Percentiles rank a stretch among this genome's conserved stretches.
Evolutionary conservation across 2,888 invertebrate genomes (phyloP).

Genomic region (Plebejus anna): DNA sequence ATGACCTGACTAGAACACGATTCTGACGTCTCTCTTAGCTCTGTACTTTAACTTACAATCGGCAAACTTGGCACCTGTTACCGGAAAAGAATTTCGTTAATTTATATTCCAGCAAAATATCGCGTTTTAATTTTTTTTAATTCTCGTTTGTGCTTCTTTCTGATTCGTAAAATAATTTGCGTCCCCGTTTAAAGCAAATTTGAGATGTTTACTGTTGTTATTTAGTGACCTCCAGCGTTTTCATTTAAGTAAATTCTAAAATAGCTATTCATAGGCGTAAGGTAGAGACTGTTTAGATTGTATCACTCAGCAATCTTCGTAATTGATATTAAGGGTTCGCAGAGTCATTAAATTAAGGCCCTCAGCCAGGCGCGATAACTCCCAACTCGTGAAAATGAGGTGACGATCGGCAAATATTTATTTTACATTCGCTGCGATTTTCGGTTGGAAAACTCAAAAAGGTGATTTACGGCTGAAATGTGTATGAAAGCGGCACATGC

Average conservation of each 20-base stretch:
- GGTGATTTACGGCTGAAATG: not conserved
- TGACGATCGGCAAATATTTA: conserved; percentile 8
- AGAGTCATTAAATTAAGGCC: not conserved
- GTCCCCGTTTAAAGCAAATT: not conserved
- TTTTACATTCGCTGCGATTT: not conserved
- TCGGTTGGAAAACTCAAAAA: not conserved
- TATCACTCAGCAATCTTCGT: conserved; percentile 20
- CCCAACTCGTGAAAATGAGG: not conserved
- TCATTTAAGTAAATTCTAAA: not conserved
- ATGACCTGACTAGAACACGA: conserved; percentile 34
- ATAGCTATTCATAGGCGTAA: not conserved
- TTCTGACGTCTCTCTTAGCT: conserved; percentile 32
- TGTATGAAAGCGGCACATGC: conserved; percentile 68
- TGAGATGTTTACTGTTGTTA: not conserved
- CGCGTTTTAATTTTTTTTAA: not conserved
- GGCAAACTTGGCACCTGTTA: conserved; percentile 20
- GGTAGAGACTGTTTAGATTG: not conserved
- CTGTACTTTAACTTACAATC: conserved; percentile 16
- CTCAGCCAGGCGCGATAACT: not conserved
- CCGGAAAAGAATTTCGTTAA: conserved; percentile 26
- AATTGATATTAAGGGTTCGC: conserved; percentile 26
- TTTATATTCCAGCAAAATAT: conserved; percentile 12
- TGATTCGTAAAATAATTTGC: not conserved
- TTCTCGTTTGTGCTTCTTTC: not conserved
- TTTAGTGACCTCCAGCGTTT: not conserved